phyloP scores from a whole-genome alignment of 2,113 vertebrate genomes.

The Platysteira castanea region DNA sequence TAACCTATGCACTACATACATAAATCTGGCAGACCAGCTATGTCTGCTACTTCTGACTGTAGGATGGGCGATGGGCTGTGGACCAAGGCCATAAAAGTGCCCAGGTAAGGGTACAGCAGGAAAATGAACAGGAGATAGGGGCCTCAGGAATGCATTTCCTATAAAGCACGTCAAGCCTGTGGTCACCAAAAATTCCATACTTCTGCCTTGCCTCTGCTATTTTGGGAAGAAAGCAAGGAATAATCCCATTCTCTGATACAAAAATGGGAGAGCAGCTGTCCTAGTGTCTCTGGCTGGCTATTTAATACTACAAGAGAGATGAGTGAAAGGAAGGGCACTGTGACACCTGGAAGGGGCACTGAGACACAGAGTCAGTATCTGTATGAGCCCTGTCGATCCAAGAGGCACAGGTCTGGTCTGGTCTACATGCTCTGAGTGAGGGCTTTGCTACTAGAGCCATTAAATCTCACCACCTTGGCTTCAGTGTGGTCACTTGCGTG shows the following conservation, averaged over 20 bases:
- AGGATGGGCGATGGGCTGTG: not conserved
- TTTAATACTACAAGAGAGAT: not conserved
- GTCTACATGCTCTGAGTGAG: not conserved
- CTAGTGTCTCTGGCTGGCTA: not conserved
- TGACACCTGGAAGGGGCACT: not conserved
- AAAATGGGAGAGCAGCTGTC: not conserved
- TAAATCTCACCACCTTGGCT: not conserved
- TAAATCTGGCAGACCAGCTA: not conserved
- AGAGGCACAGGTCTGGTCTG: not conserved
- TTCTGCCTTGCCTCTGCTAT: not conserved
- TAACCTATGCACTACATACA: not conserved
- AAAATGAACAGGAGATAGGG: not conserved
- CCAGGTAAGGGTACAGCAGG: not conserved
- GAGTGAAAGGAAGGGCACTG: not conserved
- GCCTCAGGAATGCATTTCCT: not conserved
- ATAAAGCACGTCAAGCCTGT: not conserved
- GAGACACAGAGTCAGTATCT: not conserved
- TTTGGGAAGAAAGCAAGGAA: not conserved
- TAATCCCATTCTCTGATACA: not conserved
- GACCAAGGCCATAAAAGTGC: not conserved
- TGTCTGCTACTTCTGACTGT: not conserved
- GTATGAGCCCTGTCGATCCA: fast-evolving
- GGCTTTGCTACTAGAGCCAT: not conserved
- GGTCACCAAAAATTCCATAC: not conserved
- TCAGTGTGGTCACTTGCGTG: fast-evolving